These are phyloP conservation scores for Colostygia pectinataria DNA, from an alignment of 2,888 invertebrate genomes.

Conservation along the genomic window DNA sequence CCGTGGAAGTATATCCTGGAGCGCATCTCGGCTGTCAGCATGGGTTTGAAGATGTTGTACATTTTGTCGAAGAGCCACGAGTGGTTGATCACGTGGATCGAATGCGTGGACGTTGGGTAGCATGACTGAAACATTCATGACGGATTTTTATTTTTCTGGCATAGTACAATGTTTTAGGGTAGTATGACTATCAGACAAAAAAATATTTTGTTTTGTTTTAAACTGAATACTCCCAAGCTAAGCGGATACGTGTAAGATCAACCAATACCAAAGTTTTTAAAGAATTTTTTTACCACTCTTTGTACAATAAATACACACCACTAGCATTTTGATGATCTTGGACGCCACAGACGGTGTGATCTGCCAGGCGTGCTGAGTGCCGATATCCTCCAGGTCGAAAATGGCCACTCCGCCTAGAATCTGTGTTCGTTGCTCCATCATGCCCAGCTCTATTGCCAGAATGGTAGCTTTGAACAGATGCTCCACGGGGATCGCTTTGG, in stretches of 20 bases:
- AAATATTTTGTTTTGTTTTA: neutral
- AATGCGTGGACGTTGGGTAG: constrained; percentile 88
- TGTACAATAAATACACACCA: constrained; percentile 69
- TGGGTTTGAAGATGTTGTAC: constrained; percentile 90
- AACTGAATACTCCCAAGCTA: too few species aligned
- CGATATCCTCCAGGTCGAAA: constrained; percentile 88
- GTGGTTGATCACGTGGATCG: constrained; percentile 90
- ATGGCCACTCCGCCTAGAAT: constrained; percentile 90
- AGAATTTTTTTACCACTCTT: too few species aligned
- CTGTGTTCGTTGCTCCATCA: constrained; percentile 89
- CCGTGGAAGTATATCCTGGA: constrained; percentile 88
- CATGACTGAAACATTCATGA: constrained; percentile 79
- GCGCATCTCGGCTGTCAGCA: constrained; percentile 87
- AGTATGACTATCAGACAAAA: neutral
- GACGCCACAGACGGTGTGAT: constrained; percentile 87
- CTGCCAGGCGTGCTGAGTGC: constrained; percentile 88
- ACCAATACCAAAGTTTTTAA: too few species aligned
- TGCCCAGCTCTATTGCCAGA: constrained; percentile 87
- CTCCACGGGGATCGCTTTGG: constrained; percentile 84
- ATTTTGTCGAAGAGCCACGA: constrained; percentile 92
- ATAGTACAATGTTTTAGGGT: too few species aligned
- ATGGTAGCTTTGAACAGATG: constrained; percentile 89
- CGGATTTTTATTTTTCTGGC: too few species aligned
- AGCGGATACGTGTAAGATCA: too few species aligned
- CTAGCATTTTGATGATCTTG: constrained; percentile 86